These are phyloP conservation scores for Leptinotarsa texana DNA, from an alignment of 1,140 invertebrate species.

Conservation along the genomic window DNA sequence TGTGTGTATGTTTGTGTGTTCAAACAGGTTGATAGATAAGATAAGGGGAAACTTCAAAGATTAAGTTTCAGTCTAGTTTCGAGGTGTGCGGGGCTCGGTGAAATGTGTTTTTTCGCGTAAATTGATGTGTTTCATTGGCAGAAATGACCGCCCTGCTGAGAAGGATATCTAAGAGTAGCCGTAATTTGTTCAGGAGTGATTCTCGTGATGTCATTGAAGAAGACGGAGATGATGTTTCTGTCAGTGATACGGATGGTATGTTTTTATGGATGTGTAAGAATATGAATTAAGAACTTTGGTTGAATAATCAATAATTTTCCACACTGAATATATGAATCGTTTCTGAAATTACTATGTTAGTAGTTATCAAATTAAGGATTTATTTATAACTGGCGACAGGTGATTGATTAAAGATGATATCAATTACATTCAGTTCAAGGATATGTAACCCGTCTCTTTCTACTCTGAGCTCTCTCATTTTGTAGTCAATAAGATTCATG, in stretches of 20 bases:
- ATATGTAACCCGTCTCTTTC: too few relatives aligned
- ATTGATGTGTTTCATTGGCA: conserved; percentile 17
- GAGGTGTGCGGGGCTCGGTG: neutral
- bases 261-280: neutral
- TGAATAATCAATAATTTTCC: too few relatives aligned
- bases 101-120: conserved; percentile 11
- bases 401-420: too few relatives aligned
- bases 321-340: too few relatives aligned
- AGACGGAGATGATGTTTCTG: conserved; percentile 4
- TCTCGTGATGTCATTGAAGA: conserved; percentile 31
- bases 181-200: conserved; percentile 25
- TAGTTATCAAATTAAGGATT: too few relatives aligned
- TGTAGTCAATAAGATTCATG: too few relatives aligned
- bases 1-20: neutral
- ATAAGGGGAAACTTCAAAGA: conserved; percentile 12
- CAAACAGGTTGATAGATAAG: conserved; percentile 21
- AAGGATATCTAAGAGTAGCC: conserved; percentile 36
- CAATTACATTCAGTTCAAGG: too few relatives aligned
- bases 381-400: too few relatives aligned
- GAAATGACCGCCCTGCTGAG: conserved; percentile 32
- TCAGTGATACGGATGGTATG: neutral
- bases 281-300: too few relatives aligned
- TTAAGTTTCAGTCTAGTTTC: conserved; percentile 5
- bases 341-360: too few relatives aligned
- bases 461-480: too few relatives aligned